These are phyloP conservation scores for Scaptomyza hsui DNA, from an alignment of 1,140 invertebrate species.

Conservation along the genomic window DNA sequence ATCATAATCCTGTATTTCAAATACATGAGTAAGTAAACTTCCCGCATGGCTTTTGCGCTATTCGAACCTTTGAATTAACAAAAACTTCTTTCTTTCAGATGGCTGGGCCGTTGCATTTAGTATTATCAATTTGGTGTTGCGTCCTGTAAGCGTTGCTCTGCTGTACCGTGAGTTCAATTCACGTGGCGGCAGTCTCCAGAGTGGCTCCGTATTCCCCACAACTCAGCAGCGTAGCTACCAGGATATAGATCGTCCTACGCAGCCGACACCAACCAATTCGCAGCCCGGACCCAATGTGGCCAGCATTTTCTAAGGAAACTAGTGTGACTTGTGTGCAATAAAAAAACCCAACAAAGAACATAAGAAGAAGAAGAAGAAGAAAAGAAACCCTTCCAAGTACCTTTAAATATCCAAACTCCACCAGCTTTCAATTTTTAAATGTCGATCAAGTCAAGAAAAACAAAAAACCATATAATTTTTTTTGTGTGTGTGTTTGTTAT, in stretches of 20 bases:
- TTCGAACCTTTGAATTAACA: not conserved
- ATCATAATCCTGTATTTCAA: conserved; percentile 72
- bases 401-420: conserved; percentile 7
- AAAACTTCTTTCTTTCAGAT: conserved; percentile 48
- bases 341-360: not conserved
- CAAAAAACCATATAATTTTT: not conserved
- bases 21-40: conserved; percentile 74
- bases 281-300: conserved; percentile 79
- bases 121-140: conserved; percentile 76
- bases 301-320: conserved; percentile 71
- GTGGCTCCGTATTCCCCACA: conserved; percentile 75
- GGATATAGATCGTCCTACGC: conserved; percentile 81
- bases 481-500: conserved; percentile 36
- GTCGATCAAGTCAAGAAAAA: conserved; percentile 25
- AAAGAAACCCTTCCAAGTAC: conserved; percentile 58
- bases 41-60: not conserved
- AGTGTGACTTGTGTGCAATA: conserved; percentile 6
- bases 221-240: conserved; percentile 81
- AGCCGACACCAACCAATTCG: conserved; percentile 75
- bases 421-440: conserved; percentile 16
- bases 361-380: conserved; percentile 2
- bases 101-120: conserved; percentile 75
- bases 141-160: conserved; percentile 74
- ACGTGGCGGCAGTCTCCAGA: conserved; percentile 72
- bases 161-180: conserved; percentile 79